Conservation (phyloP, 53 echinoderm and acorn worm genomes). For the Antedon mediterranea region DNA sequence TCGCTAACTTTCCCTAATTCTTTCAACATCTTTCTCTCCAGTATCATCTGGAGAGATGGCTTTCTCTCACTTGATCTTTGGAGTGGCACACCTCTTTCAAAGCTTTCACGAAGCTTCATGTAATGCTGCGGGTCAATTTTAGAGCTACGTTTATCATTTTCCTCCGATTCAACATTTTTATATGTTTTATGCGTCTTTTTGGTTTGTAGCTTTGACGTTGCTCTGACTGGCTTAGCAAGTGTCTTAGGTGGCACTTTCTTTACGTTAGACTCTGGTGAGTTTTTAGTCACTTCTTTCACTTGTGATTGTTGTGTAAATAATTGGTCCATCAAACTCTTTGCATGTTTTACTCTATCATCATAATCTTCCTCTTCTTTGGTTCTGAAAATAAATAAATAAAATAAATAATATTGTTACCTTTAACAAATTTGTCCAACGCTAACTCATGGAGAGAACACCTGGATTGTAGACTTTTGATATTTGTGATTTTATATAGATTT, state of each 20-base stretch:
- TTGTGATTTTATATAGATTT: too few relatives aligned
- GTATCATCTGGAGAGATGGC: neutral
- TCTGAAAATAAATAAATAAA: too few relatives aligned
- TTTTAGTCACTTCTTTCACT: neutral
- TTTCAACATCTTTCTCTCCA: neutral
- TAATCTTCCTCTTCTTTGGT: slow-evolving; percentile 17
- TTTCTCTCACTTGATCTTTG: neutral
- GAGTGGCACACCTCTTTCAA: neutral
- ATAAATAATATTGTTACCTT: too few relatives aligned
- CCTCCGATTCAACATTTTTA: neutral
- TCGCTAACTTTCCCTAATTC: neutral
- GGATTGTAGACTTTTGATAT: too few relatives aligned
- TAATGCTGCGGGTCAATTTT: neutral
- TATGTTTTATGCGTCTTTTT: neutral
- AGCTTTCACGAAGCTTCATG: neutral
- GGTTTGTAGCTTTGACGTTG: neutral
- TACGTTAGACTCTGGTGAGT: neutral
- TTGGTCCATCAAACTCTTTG: slow-evolving; percentile 55
- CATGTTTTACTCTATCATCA: slow-evolving; percentile 45
- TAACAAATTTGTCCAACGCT: too few relatives aligned
- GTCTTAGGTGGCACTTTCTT: neutral
- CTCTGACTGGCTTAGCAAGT: neutral
- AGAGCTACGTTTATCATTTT: neutral
- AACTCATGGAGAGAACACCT: too few relatives aligned
- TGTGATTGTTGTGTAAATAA: slow-evolving; percentile 39